These are phyloP conservation scores for Gastrophysa polygoni DNA, from an alignment of 2,888 invertebrate species.

Conservation along the genomic window DNA sequence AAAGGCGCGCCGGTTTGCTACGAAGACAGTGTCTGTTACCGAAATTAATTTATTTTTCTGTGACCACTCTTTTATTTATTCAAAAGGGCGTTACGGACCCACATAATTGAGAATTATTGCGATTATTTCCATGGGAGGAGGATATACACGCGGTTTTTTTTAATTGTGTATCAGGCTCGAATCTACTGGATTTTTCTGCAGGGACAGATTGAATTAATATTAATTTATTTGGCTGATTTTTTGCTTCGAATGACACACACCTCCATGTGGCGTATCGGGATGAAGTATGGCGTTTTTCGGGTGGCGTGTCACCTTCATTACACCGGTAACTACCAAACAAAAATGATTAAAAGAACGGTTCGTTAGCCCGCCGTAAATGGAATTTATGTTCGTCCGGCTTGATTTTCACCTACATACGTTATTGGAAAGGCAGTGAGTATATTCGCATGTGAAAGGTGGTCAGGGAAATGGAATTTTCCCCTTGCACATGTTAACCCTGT, in stretches of 20 bases:
- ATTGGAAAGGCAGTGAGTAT: constrained; percentile 8
- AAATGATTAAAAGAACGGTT: constrained; percentile 40
- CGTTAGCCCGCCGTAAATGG: constrained; percentile 27
- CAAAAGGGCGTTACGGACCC: constrained; percentile 45
- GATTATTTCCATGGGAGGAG: constrained; percentile 52
- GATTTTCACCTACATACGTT: constrained; percentile 34
- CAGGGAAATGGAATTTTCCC: not conserved
- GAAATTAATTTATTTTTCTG: constrained; percentile 51
- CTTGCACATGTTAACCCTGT: not conserved
- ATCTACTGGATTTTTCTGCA: constrained; percentile 53
- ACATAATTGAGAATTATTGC: constrained; percentile 55
- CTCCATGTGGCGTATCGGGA: constrained; percentile 29
- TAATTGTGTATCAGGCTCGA: constrained; percentile 47
- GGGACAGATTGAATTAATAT: constrained; percentile 57
- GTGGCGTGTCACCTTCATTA: constrained; percentile 36
- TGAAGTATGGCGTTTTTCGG: constrained; percentile 34
- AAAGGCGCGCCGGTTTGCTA: constrained; percentile 35
- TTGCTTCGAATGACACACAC: constrained; percentile 38
- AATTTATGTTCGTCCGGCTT: constrained; percentile 28
- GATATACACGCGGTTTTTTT: constrained; percentile 31
- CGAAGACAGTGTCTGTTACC: constrained; percentile 47
- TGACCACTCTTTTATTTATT: constrained; percentile 50
- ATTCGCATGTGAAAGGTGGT: not conserved
- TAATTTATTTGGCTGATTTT: constrained; percentile 51
- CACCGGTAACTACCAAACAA: constrained; percentile 31